phyloP scores from a whole-genome alignment of 35 echinoderm and acorn worm genomes.

The Apostichopus japonicus region DNA sequence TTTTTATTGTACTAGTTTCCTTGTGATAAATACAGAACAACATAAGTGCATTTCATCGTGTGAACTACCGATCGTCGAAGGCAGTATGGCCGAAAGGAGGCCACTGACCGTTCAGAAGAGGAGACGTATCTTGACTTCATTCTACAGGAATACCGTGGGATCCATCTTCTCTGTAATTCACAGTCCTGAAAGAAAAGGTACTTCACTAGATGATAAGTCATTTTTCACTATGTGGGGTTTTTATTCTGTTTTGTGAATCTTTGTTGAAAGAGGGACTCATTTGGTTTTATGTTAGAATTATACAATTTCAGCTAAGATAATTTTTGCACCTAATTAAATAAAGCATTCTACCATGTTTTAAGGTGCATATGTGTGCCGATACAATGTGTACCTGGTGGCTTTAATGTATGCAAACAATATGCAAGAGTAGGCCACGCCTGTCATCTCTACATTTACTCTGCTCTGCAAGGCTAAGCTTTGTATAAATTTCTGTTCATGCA shows the following conservation, averaged over 20 bases:
- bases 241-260: too few relatives aligned
- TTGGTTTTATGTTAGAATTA: too few relatives aligned
- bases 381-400: too few relatives aligned
- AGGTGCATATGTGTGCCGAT: too few relatives aligned
- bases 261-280: too few relatives aligned
- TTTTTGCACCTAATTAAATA: too few relatives aligned
- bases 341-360: too few relatives aligned
- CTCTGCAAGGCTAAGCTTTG: conserved; percentile 13
- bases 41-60: conserved; percentile 85
- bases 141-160: conserved; percentile 87
- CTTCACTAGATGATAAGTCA: background rate
- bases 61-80: conserved; percentile 60
- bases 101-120: conserved; percentile 69
- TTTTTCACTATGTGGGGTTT: too few relatives aligned
- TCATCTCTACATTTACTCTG: conserved; percentile 14
- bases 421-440: background rate
- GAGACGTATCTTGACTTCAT: conserved; percentile 69
- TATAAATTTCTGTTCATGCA: conserved; percentile 1
- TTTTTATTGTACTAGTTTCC: conserved; percentile 60
- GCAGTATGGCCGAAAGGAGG: conserved; percentile 70
- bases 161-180: conserved; percentile 75
- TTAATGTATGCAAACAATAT: too few relatives aligned
- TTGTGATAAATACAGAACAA: conserved; percentile 85
- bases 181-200: conserved; percentile 90
- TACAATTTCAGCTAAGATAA: too few relatives aligned